Base-by-base conservation (phyloP, 2,113 vertebrate species). In the Parotia lawesii region DNA sequence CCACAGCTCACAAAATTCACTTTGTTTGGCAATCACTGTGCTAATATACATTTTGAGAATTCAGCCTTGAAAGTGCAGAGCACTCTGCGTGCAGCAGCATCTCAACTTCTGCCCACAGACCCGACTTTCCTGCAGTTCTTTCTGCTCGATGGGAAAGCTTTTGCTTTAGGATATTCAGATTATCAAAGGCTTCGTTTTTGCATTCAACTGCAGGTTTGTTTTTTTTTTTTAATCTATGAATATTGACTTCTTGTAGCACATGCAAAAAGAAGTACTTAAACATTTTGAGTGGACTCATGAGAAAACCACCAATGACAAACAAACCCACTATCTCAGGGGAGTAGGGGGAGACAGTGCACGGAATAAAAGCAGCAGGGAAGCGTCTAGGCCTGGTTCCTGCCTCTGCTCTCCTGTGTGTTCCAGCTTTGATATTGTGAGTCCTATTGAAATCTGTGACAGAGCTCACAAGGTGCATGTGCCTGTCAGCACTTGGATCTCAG, bases 301-400 rank as follows among this genome's bases (percentile, higher is more conserved):
- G 91, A 89, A 85, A 93, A 45, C 21, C 31, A 35, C 25, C 21
- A n/a, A 65, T 21, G 47, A 25, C 47, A 64, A 77, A 81, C 13
- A 76, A 69, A 89, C 79, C 10, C 53, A 48, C 62, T 27, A 9
- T 89, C 75, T 82, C 85, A 89, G 45, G 56, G 44, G 56, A 29
- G 4, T 23, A 9, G 0, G 22, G 58, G 44, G 51, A 82, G 94
- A 87, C 91, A 85, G 84, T 20, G 19, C 88, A 89, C 17, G 79
- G 94, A 95, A 90, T 76, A 58, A 95, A 81, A 87, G 51, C 85
- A 94, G 93, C 88, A 93, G 94, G 93, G 93, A 91, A 72, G 75
- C 11, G 38, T 93, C 89, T 80, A 79, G 54, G 54, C 40, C 82
- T 40, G 71, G 54, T 65, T 79, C 27, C 71, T 92, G 77, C 72